Evolutionary conservation across 2,113 vertebrate genomes (phyloP).

Genomic region (Microcebus griseorufus): DNA sequence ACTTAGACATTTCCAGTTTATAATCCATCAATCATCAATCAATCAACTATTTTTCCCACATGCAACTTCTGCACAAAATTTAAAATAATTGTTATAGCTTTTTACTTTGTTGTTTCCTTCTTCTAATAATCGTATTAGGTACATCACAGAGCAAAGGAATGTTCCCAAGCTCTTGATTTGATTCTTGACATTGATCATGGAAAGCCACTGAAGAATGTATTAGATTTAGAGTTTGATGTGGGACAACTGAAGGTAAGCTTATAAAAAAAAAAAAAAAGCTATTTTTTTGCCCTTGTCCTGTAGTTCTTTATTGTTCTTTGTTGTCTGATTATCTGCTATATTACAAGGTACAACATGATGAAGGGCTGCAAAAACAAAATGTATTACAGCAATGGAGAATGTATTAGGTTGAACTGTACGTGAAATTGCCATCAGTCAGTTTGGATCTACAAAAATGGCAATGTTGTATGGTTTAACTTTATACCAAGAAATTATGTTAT

Average conservation of each 20-base stretch:
- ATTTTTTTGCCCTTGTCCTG: background rate
- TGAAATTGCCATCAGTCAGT: background rate
- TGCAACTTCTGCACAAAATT: background rate
- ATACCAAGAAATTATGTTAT: no score
- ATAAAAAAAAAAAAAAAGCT: background rate
- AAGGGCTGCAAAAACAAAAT: background rate
- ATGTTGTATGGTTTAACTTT: background rate
- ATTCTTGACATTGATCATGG: slow-evolving; percentile 90
- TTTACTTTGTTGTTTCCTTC: background rate
- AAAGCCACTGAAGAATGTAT: slow-evolving; percentile 84
- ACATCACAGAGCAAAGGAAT: slow-evolving; percentile 92
- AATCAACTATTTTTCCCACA: background rate
- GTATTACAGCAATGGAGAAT: background rate
- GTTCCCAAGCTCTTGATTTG: slow-evolving; percentile 89
- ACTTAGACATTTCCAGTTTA: background rate
- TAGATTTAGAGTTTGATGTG: slow-evolving; percentile 89
- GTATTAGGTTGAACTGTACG: background rate
- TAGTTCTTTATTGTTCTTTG: background rate
- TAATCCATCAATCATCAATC: background rate
- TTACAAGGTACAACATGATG: background rate
- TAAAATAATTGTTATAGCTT: background rate
- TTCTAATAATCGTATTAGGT: slow-evolving; percentile 84
- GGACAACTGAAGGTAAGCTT: slow-evolving; percentile 88
- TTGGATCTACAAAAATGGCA: background rate
- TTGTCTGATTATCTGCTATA: background rate